Percentiles rank a stretch among this genome's conserved stretches.
These are phyloP conservation scores for Noctua janthina DNA, from an alignment of 2,888 invertebrate species.

Conservation along the genomic window DNA sequence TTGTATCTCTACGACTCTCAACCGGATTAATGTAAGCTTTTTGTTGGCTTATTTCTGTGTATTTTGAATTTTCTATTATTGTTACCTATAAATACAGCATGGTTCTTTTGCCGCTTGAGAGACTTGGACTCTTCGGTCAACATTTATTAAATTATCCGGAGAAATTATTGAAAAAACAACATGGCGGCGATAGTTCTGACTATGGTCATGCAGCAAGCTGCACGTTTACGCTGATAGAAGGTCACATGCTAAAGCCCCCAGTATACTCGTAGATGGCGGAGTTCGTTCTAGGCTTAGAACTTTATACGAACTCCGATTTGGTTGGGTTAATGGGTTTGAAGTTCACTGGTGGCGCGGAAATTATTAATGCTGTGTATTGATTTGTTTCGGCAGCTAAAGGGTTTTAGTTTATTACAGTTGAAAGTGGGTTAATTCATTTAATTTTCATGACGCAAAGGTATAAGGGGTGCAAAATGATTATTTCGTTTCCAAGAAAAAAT, in stretches of 20 bases:
- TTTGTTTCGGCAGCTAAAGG: slow-evolving; percentile 30
- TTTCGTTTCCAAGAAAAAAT: not conserved
- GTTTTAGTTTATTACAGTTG: not conserved
- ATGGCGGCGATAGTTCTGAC: not conserved
- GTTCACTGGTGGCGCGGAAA: slow-evolving; percentile 46
- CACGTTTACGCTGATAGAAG: not conserved
- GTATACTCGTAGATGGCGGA: not conserved
- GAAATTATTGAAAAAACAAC: not conserved
- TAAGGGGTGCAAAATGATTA: not conserved
- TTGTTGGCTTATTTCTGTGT: not conserved
- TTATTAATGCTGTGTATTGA: slow-evolving; percentile 48
- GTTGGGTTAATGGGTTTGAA: slow-evolving; percentile 36
- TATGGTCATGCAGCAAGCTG: not conserved
- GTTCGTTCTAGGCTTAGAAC: slow-evolving; percentile 2
- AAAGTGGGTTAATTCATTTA: slow-evolving; percentile 16
- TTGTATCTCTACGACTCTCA: not conserved
- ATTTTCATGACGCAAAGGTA: slow-evolving; percentile 7
- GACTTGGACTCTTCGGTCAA: not conserved
- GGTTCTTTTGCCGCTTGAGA: not conserved
- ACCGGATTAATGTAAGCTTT: not conserved
- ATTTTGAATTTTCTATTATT: not conserved
- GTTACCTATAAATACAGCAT: not conserved
- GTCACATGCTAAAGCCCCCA: not conserved
- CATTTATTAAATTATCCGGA: not conserved
- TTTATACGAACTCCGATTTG: slow-evolving; percentile 13